Conservation (phyloP, 2,797 vertebrate genomes). For the Pogoniulus pusillus region DNA sequence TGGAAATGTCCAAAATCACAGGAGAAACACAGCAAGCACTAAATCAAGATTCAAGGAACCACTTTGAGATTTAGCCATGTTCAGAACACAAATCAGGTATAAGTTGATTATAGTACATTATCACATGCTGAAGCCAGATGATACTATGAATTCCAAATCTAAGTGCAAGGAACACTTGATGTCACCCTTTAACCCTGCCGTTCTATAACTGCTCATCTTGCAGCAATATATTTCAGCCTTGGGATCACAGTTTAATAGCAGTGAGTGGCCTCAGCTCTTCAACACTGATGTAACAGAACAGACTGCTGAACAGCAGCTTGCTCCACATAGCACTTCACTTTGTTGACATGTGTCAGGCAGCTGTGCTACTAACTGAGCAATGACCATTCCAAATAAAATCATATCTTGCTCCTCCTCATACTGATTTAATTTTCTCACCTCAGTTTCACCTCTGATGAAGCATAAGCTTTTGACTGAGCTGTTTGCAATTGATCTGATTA, state of each 20-base stretch:
- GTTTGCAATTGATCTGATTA: not conserved
- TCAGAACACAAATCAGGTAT: not conserved
- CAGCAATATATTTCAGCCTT: not conserved
- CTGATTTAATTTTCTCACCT: not conserved
- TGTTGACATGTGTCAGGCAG: not conserved
- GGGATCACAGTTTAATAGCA: not conserved
- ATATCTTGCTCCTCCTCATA: not conserved
- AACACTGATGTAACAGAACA: not conserved
- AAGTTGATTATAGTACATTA: not conserved
- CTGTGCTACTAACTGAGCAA: not conserved
- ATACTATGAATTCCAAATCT: not conserved
- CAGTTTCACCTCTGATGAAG: not conserved
- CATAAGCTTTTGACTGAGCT: not conserved
- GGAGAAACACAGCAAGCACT: not conserved
- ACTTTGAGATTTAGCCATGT: not conserved
- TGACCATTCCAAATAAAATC: not conserved
- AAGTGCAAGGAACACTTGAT: not conserved
- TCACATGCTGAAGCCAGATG: not conserved
- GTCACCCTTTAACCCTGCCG: not conserved
- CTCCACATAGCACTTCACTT: accelerated
- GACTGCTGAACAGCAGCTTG: not conserved
- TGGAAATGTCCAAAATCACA: not conserved
- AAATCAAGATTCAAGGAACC: not conserved
- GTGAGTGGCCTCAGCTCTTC: not conserved
- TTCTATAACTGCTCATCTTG: not conserved